Base-by-base conservation (phyloP, 2,888 invertebrate genomes). In the Ornithoptera priamus region DNA sequence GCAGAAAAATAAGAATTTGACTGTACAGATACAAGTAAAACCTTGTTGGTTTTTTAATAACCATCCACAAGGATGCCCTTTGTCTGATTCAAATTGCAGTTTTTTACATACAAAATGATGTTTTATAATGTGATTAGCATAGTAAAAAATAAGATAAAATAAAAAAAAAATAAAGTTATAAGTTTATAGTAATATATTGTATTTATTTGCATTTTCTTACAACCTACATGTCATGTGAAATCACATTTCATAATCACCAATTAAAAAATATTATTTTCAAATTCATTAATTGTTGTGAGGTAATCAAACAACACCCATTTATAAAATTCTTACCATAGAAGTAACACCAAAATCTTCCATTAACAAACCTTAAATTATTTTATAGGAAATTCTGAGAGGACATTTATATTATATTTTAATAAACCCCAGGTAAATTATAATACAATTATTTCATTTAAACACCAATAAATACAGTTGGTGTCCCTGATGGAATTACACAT, bases 61-160 rank as follows among this genome's bases (percentile, higher is more conserved):
- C 85, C 98, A 99, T 91, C 98, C 98, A 0, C 94, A 97, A 82
- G 96, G 97, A 0, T 99, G 99, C 86, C 96, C 97, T 0, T 84
- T 96, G 65, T 76, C 82, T 56, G 93, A 93, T 63, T 86, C 87
- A 39, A 86, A 92, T 64, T 99, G 98, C 86, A 94, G 94, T 80
- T 98, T 95, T 88, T 93, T 94, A 80, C 98, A 98, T 92, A 76
- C 72, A 69, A 72, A 69, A 68, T 77, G 46, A 78, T 67, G 22
- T 62, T 17, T 58, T 58, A 10, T 58, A 22, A 10, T 20, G 8
- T 10, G 7, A 58, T 58, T 57, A 12, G 2, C 22, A 58, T 7
- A 10, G 22, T 58, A 58, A 58, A n/a, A 22, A 22, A 10, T 22
- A 22, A 58, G 4, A n/a, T 12, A 0, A 58, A 10, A 15, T 58